Conservation (phyloP, 2,113 vertebrate genomes). For the Grammomys dolichurus region DNA sequence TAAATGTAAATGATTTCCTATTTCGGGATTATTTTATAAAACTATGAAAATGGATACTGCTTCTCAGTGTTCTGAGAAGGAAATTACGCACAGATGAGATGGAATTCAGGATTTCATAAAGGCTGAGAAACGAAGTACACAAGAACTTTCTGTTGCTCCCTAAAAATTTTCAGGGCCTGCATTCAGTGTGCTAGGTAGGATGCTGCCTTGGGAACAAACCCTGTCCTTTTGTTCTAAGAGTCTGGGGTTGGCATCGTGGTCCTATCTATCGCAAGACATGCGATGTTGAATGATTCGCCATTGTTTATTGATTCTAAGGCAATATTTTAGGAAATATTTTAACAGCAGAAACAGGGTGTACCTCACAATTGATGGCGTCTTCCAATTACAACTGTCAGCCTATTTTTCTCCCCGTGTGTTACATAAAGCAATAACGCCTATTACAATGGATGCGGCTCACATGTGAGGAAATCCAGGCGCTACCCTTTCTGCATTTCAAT, state of each 20-base stretch:
- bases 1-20: background rate
- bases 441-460: background rate
- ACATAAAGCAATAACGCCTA: background rate
- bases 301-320: background rate
- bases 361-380: background rate
- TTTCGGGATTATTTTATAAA: background rate
- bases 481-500: background rate
- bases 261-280: background rate
- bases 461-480: background rate
- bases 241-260: background rate
- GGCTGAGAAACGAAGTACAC: fast-evolving
- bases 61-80: background rate
- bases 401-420: background rate
- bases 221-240: background rate
- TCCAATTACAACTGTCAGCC: background rate
- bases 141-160: fast-evolving
- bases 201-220: fast-evolving
- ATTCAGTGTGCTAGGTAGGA: fast-evolving
- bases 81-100: too few relatives aligned
- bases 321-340: background rate
- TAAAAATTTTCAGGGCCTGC: background rate
- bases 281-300: background rate
- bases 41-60: background rate
- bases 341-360: background rate
- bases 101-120: too few relatives aligned